Conservation (phyloP, 1,140 invertebrate genomes). For the Calycopis cecrops region DNA sequence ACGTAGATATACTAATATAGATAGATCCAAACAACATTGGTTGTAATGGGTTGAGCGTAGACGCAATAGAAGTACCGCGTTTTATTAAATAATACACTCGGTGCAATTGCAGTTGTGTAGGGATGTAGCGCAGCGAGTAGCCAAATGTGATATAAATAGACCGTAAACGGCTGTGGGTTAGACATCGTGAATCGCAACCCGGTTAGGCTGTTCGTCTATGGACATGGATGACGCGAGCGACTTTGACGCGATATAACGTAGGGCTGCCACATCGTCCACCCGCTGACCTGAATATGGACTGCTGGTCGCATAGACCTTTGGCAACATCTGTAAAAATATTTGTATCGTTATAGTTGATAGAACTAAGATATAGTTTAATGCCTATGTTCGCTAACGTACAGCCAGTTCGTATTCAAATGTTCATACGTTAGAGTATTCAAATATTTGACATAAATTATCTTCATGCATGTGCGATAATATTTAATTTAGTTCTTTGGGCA, state of each 20-base stretch:
- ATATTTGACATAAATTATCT: no score
- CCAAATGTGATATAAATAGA: constrained; percentile 44
- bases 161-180: constrained; percentile 32
- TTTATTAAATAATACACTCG: constrained; percentile 26
- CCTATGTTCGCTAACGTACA: no score
- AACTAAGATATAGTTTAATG: no score
- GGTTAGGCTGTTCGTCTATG: constrained; percentile 38
- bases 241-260: neutral
- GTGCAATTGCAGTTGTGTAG: constrained; percentile 42
- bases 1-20: neutral
- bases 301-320: no score
- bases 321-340: no score
- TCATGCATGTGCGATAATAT: no score
- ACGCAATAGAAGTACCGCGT: constrained; percentile 4
- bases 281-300: no score
- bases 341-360: no score
- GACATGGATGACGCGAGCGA: neutral
- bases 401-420: no score
- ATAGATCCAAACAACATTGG: neutral
- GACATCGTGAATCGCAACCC: constrained; percentile 38
- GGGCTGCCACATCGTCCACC: no score
- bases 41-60: constrained; percentile 11
- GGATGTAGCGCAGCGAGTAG: constrained; percentile 33
- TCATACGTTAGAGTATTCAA: no score
- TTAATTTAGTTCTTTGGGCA: no score